Evolutionary conservation across 92 coral and sea anemone species (phyloP).

Genomic region (Siderastrea radians): DNA sequence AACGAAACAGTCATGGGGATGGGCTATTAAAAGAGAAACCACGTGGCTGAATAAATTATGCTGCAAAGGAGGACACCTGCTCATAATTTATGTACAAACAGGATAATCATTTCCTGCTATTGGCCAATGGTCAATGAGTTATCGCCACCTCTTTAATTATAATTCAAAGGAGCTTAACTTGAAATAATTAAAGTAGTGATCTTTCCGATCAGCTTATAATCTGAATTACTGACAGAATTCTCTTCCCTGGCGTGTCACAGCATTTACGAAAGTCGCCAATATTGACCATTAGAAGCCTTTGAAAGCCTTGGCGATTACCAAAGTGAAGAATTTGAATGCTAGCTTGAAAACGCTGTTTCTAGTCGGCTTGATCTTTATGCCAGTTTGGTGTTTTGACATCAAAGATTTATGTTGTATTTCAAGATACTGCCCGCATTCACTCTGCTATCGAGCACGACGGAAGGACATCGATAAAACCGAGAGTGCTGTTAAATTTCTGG

Average conservation of each 20-base stretch:
- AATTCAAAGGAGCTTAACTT: constrained; percentile 10
- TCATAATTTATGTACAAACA: constrained; percentile 3
- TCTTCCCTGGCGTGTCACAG: background rate
- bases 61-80: constrained; percentile 3
- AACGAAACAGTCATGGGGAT: too few species aligned
- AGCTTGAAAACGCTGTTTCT: background rate
- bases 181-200: constrained; percentile 42
- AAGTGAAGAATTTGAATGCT: background rate
- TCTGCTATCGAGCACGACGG: background rate
- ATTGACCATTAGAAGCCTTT: too few species aligned
- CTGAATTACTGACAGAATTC: background rate
- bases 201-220: constrained; percentile 8
- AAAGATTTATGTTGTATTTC: background rate
- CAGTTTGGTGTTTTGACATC: background rate
- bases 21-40: background rate
- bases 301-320: background rate
- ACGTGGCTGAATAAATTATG: background rate
- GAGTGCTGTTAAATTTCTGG: background rate
- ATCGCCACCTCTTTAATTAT: constrained; percentile 15
- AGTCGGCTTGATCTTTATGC: background rate
- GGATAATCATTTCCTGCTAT: background rate
- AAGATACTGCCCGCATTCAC: background rate
- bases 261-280: background rate
- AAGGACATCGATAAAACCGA: background rate
- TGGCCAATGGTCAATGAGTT: background rate